Evolutionary conservation across 2,888 invertebrate species (phyloP).

Genomic region (Helobdella robusta): DNA sequence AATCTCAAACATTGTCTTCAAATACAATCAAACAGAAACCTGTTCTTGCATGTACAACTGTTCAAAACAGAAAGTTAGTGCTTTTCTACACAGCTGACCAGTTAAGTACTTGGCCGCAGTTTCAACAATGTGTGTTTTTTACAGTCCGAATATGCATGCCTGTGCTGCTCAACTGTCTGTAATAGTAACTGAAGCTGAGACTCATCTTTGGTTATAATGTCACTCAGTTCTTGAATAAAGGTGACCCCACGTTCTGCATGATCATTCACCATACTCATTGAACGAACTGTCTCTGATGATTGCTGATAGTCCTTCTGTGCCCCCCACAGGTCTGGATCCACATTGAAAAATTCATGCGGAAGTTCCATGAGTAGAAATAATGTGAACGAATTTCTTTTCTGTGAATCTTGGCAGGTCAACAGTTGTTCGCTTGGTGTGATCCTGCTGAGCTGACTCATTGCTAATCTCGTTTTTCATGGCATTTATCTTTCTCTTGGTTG

Average conservation of each 20-base stretch:
- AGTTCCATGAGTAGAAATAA: constrained; percentile 14
- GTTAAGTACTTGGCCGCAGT: too few species aligned
- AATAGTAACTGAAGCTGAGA: too few species aligned
- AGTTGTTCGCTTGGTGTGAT: constrained; percentile 12
- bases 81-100: too few species aligned
- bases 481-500: constrained; percentile 15
- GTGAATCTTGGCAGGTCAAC: constrained; percentile 20
- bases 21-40: background rate
- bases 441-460: constrained; percentile 8
- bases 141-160: background rate
- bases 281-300: background rate
- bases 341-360: constrained; percentile 21
- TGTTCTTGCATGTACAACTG: background rate
- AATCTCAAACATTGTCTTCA: too few species aligned
- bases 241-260: constrained; percentile 20
- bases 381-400: constrained; percentile 9
- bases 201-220: constrained; percentile 20
- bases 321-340: constrained; percentile 21
- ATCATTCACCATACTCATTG: constrained; percentile 18
- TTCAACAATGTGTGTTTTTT: background rate
- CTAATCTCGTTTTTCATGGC: constrained; percentile 15
- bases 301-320: constrained; percentile 12
- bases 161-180: background rate
- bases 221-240: constrained; percentile 24
- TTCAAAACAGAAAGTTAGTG: too few species aligned